Conservation (phyloP, 2,888 invertebrate genomes). For the Arge pagana region DNA sequence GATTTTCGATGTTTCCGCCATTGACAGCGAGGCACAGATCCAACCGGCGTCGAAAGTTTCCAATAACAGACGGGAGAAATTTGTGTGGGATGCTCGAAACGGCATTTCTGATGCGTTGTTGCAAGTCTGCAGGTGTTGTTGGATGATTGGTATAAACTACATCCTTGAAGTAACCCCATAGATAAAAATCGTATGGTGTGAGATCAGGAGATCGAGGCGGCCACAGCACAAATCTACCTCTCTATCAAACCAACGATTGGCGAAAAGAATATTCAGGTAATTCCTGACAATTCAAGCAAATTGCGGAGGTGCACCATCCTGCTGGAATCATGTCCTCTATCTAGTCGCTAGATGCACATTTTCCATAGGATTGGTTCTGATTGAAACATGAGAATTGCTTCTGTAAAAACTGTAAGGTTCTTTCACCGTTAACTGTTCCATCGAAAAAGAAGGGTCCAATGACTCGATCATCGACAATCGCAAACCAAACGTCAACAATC, state of each 20-base stretch:
- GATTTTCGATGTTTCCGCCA: conserved; percentile 24
- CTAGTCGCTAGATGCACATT: conserved; percentile 25
- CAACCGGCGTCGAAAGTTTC: conserved; percentile 17
- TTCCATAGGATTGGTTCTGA: conserved; percentile 31
- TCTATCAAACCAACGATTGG: conserved; percentile 17
- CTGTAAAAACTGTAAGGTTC: conserved; percentile 29
- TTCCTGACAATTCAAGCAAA: conserved; percentile 29
- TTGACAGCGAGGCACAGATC: conserved; percentile 22
- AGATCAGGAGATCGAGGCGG: conserved; percentile 30
- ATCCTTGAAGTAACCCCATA: conserved; percentile 25
- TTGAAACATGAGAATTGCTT: conserved; percentile 31
- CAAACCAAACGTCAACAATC: conserved; percentile 34
- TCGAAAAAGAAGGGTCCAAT: conserved; percentile 30
- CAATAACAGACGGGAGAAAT: conserved; percentile 16
- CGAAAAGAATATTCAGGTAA: conserved; percentile 7
- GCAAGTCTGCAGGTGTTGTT: conserved; percentile 24
- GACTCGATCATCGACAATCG: conserved; percentile 28
- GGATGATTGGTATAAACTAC: conserved; percentile 26
- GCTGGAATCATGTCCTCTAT: conserved; percentile 36
- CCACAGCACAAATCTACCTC: conserved; percentile 22
- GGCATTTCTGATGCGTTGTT: conserved; percentile 17
- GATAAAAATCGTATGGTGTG: conserved; percentile 29
- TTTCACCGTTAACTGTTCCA: conserved; percentile 23
- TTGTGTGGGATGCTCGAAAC: conserved; percentile 1
- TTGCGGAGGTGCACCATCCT: conserved; percentile 39